Evolutionary conservation across 1,140 invertebrate genomes (phyloP), one percentile per base, ranked within the genome.

Genomic region (Wasmannia auropunctata): DNA sequence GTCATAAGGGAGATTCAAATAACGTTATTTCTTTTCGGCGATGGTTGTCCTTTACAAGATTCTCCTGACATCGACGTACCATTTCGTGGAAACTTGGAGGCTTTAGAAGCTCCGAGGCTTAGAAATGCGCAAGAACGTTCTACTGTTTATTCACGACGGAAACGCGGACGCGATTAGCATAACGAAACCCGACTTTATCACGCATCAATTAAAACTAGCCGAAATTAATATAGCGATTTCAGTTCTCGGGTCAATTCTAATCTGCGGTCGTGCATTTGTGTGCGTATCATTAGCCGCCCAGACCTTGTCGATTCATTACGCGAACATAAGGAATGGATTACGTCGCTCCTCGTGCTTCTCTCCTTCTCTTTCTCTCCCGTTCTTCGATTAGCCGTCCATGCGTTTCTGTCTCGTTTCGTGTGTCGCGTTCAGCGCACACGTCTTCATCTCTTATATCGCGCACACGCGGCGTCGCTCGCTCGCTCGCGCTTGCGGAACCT

Each of bases 391-490:
- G 7, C 4, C n/a, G 16, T n/a, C n/a, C 34, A 5, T 31, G 40
- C n/a, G 58, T 46, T 25, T 54, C 63, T 28, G 28, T 80, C n/a
- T 56, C 34, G 40, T 80, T 79, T 54, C 14, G 54, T 43, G 72
- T 58, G 54, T 22, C 75, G 28, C 60, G 60, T 62, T 46, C 19
- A 25, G 16, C 49, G 6, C 63, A 69, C 49, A 56, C 76, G 14
- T 79, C 34, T 60, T 28, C 60, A 31, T 34, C n/a, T 43, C n/a
- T 80, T 70, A 70, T 81, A n/a, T n/a, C n/a, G n/a, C 77, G 65
- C 79, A 34, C 63, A 31, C 65, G 51, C 65, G 25, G 8, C 25
- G 34, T 28, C 77, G 49, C 14, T n/a, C n/a, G n/a, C n/a, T n/a
- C n/a, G n/a, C n/a, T n/a, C n/a, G n/a, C 46, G 65, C 34, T 58